phyloP scores from a whole-genome alignment of 1,140 invertebrate genomes.

The Nilaparvata lugens region DNA sequence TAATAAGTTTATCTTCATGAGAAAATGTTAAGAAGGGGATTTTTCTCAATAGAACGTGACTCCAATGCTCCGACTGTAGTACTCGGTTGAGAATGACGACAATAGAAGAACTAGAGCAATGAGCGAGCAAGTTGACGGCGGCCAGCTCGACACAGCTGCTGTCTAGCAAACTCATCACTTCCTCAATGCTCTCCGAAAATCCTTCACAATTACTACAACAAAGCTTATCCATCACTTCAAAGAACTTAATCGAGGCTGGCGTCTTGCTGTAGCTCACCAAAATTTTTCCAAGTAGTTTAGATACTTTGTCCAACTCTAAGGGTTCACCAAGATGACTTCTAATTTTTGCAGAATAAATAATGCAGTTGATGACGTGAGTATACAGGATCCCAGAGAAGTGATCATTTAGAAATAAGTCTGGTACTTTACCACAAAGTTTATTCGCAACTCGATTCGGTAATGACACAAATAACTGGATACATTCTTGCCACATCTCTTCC shows the following conservation, averaged over 20 bases:
- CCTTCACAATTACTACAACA: background rate
- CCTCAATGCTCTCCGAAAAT: conserved; percentile 9
- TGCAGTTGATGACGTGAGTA: conserved; percentile 45
- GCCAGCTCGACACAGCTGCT: conserved; percentile 37
- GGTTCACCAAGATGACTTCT: conserved; percentile 31
- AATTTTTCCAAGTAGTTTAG: conserved; percentile 50
- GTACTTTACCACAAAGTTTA: conserved; percentile 42
- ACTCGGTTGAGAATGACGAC: conserved; percentile 18
- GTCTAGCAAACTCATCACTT: conserved; percentile 37
- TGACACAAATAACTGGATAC: conserved; percentile 50
- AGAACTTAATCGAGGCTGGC: conserved; percentile 30
- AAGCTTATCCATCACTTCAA: conserved; percentile 34
- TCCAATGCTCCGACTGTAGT: conserved; percentile 40
- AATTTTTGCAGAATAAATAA: conserved; percentile 45
- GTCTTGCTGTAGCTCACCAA: conserved; percentile 42
- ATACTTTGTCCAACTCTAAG: conserved; percentile 40
- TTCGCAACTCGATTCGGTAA: conserved; percentile 59
- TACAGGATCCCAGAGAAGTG: conserved; percentile 47
- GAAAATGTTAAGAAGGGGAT: conserved; percentile 45
- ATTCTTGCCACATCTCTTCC: conserved; percentile 40
- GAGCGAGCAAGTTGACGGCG: conserved; percentile 34
- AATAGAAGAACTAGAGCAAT: conserved; percentile 9
- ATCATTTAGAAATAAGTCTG: conserved; percentile 45
- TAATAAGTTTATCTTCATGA: conserved; percentile 30
- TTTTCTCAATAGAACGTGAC: conserved; percentile 43